phyloP scores from a whole-genome alignment of 1,140 invertebrate genomes.

The Brachionus plicatilis region DNA sequence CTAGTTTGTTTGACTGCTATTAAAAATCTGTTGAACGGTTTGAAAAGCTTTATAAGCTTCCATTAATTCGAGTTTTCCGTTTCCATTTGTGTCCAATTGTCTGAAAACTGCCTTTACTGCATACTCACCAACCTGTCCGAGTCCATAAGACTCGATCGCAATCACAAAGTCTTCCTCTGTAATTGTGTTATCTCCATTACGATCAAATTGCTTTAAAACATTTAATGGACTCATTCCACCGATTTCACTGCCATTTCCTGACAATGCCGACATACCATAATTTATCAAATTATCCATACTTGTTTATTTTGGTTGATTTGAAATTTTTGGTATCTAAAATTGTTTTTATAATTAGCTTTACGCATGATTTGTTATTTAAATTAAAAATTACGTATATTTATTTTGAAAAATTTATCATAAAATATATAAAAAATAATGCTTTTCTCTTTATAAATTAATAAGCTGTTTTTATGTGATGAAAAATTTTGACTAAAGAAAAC shows the following conservation, averaged over 20 bases:
- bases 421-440: too few species aligned
- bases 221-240: constrained; percentile 27
- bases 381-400: too few species aligned
- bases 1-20: not conserved
- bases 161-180: constrained; percentile 35
- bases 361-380: not conserved
- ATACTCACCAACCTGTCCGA: constrained; percentile 19
- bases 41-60: not conserved
- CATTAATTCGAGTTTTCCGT: constrained; percentile 3
- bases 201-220: constrained; percentile 31
- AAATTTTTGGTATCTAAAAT: not conserved
- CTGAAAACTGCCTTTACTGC: not conserved
- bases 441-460: too few species aligned
- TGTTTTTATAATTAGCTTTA: not conserved
- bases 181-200: not conserved
- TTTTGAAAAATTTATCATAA: too few species aligned
- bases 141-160: not conserved
- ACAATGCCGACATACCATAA: not conserved
- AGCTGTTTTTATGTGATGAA: too few species aligned
- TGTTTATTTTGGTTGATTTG: too few species aligned
- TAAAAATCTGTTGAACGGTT: not conserved
- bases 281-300: not conserved
- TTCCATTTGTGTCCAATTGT: constrained; percentile 22
- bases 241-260: not conserved
- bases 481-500: too few species aligned